phyloP scores from a whole-genome alignment of 2,888 invertebrate genomes.

The Diachrysia chrysitis region DNA sequence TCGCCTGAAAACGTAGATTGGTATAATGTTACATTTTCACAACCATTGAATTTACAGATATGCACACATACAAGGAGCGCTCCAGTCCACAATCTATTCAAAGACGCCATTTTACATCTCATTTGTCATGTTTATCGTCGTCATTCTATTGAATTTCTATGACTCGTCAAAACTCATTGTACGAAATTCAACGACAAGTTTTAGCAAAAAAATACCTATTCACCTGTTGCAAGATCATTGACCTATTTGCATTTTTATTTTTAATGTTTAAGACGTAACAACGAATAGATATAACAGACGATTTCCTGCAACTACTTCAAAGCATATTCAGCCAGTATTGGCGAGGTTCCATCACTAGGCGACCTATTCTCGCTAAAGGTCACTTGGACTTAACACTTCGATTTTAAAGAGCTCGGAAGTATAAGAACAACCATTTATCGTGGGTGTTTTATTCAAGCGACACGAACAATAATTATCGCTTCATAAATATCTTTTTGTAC shows the following conservation, averaged over 20 bases:
- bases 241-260: conserved; percentile 31
- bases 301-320: conserved; percentile 66
- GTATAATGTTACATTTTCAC: background rate
- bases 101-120: conserved; percentile 19
- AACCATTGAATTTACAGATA: conserved; percentile 11
- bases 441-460: background rate
- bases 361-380: conserved; percentile 66
- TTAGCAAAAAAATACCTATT: conserved; percentile 9
- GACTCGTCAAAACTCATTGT: conserved; percentile 45
- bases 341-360: conserved; percentile 60
- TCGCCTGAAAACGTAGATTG: background rate
- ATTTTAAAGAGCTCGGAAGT: conserved; percentile 30
- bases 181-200: conserved; percentile 23
- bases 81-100: conserved; percentile 16
- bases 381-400: conserved; percentile 36
- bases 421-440: background rate
- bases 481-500: background rate
- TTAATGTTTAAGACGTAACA: conserved; percentile 47
- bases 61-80: conserved; percentile 16
- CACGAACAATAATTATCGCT: background rate
- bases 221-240: conserved; percentile 2
- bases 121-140: conserved; percentile 33
- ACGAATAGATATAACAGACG: conserved; percentile 57
- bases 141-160: conserved; percentile 30
- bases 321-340: conserved; percentile 56